Conservation (phyloP, 2,797 vertebrate genomes). For the Aratinga solstitialis region DNA sequence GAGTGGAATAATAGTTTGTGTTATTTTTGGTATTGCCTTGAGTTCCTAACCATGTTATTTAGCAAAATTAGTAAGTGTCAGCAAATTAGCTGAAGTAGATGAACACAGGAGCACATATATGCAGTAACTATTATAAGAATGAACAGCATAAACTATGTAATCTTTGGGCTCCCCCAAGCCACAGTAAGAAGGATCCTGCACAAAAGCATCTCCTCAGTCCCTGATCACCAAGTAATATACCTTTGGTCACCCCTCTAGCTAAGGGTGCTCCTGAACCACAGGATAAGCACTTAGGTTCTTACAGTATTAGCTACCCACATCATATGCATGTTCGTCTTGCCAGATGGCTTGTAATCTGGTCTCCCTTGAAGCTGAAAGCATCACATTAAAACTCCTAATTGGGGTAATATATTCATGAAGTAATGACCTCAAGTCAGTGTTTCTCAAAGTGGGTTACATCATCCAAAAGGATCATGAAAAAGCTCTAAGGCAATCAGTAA, state of each 20-base stretch:
- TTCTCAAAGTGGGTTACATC: constrained; percentile 13
- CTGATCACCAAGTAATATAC: background rate
- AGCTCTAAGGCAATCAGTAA: background rate
- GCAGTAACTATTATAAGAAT: background rate
- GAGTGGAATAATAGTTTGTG: background rate
- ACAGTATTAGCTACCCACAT: background rate
- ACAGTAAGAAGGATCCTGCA: background rate
- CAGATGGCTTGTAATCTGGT: constrained; percentile 59
- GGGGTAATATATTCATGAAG: constrained; percentile 33
- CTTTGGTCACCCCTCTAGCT: background rate
- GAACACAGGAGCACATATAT: background rate
- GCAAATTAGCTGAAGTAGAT: background rate
- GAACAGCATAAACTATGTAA: background rate
- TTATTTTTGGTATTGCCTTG: background rate
- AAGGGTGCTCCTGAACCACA: background rate
- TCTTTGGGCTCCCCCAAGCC: background rate
- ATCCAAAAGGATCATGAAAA: background rate
- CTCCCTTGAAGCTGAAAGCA: constrained; percentile 54
- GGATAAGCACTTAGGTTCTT: constrained; percentile 1
- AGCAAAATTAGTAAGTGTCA: background rate
- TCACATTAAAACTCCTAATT: constrained; percentile 37
- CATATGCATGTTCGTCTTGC: background rate
- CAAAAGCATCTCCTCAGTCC: background rate
- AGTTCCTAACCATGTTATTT: background rate
- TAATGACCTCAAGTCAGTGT: constrained; percentile 13